These are phyloP conservation scores for Euthynnus affinis DNA, from an alignment of 2,797 vertebrate genomes.

Conservation along the genomic window DNA sequence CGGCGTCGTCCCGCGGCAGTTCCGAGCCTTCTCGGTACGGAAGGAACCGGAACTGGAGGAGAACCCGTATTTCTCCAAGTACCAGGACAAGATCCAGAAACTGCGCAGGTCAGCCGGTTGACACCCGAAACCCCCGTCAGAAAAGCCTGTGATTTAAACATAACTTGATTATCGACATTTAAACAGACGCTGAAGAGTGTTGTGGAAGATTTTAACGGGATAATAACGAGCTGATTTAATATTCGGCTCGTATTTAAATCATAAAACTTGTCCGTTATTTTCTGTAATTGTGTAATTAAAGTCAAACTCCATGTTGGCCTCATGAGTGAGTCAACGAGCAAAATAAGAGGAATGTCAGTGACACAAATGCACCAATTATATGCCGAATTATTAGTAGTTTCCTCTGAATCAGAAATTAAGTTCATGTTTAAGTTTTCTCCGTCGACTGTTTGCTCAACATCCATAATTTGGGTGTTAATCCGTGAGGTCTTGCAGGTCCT, in stretches of 20 bases:
- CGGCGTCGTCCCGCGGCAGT: slow-evolving; percentile 82
- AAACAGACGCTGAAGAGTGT: accelerated
- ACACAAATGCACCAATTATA: too few relatives aligned
- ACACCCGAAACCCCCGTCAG: background rate
- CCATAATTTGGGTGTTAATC: too few relatives aligned
- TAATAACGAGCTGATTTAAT: accelerated
- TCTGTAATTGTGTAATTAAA: background rate
- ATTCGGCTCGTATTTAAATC: background rate
- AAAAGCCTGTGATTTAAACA: background rate
- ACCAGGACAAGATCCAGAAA: slow-evolving; percentile 92
- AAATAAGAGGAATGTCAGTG: too few relatives aligned
- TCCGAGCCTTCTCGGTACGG: slow-evolving; percentile 87
- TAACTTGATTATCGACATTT: accelerated
- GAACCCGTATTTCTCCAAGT: slow-evolving; percentile 92
- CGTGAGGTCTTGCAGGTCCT: too few relatives aligned
- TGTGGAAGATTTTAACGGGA: accelerated
- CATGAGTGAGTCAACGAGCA: too few relatives aligned
- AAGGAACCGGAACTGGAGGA: slow-evolving; percentile 86
- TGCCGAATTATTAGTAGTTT: too few relatives aligned
- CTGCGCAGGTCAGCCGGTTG: slow-evolving; percentile 88
- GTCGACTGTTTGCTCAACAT: too few relatives aligned
- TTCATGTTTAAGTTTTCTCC: too few relatives aligned
- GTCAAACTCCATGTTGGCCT: background rate
- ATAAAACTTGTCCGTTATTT: too few relatives aligned
- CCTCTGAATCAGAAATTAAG: too few relatives aligned